These are phyloP conservation scores for Hydrochoerus hydrochaeris DNA, from an alignment of 2,113 vertebrate species.

Conservation along the genomic window DNA sequence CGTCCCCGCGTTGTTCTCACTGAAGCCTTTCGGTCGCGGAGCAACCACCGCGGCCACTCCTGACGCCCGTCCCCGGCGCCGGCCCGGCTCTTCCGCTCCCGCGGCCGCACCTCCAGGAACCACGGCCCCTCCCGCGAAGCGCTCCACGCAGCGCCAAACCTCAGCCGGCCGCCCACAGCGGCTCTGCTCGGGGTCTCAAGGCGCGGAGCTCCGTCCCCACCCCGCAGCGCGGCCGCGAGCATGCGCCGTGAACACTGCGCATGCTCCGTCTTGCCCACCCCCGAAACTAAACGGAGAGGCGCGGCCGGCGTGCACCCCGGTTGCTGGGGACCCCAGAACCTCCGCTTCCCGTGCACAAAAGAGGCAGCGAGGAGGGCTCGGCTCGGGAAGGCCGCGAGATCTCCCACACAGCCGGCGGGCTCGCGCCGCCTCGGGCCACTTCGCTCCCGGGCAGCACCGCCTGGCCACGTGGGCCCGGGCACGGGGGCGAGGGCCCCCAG, in stretches of 20 bases:
- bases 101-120: neutral
- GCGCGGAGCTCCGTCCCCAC: neutral
- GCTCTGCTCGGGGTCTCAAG: neutral
- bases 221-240: neutral
- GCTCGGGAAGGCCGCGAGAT: no score
- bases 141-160: neutral
- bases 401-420: no score
- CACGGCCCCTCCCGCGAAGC: constrained; percentile 27
- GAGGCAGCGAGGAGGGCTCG: no score
- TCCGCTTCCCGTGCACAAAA: no score
- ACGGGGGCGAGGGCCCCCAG: neutral
- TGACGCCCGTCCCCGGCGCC: neutral
- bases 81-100: neutral
- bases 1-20: neutral
- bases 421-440: no score
- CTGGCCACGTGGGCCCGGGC: no score
- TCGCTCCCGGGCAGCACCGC: neutral
- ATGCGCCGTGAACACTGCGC: neutral
- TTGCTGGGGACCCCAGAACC: no score
- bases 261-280: neutral
- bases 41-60: constrained; percentile 48
- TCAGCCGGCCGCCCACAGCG: neutral
- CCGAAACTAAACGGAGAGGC: neutral
- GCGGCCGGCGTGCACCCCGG: no score
- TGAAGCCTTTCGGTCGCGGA: constrained; percentile 55